phyloP scores from a whole-genome alignment of 2,797 vertebrate genomes.

The Aulostomus chinensis region DNA sequence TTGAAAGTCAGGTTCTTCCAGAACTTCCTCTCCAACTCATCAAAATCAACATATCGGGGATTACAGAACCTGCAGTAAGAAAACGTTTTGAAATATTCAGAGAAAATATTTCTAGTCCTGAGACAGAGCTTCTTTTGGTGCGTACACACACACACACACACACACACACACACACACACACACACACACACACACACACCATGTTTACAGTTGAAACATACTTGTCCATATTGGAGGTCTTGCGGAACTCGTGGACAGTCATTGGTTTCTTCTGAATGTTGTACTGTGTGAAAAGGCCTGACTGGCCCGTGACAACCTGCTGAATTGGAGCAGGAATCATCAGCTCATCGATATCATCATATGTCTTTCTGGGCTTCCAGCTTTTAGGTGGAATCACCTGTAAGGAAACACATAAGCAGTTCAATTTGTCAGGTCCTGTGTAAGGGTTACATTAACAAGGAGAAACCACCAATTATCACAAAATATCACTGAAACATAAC shows the following conservation, averaged over 20 bases:
- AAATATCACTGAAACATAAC: conserved; percentile 4
- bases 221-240: conserved; percentile 94
- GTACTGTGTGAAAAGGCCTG: conserved; percentile 97
- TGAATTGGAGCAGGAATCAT: conserved; percentile 96
- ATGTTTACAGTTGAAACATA: conserved; percentile 62
- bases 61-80: conserved; percentile 85
- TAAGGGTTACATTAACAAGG: too few relatives aligned
- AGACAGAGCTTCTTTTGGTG: too few relatives aligned
- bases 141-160: too few relatives aligned
- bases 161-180: too few relatives aligned
- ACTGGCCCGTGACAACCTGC: conserved; percentile 97
- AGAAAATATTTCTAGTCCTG: too few relatives aligned
- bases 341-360: conserved; percentile 93
- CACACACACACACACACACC: too few relatives aligned
- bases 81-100: too few relatives aligned
- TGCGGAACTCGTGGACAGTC: conserved; percentile 93
- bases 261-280: conserved; percentile 99
- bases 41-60: conserved; percentile 89
- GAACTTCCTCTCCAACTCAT: conserved; percentile 96
- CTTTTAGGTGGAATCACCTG: conserved; percentile 95
- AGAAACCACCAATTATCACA: too few relatives aligned
- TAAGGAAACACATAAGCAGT: too few relatives aligned
- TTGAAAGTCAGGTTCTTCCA: conserved; percentile 99
- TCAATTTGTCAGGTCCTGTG: background rate
- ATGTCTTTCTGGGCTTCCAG: conserved; percentile 90